Evolutionary conservation across 2,888 invertebrate species (phyloP).

Genomic region (Hedychridium roseum): DNA sequence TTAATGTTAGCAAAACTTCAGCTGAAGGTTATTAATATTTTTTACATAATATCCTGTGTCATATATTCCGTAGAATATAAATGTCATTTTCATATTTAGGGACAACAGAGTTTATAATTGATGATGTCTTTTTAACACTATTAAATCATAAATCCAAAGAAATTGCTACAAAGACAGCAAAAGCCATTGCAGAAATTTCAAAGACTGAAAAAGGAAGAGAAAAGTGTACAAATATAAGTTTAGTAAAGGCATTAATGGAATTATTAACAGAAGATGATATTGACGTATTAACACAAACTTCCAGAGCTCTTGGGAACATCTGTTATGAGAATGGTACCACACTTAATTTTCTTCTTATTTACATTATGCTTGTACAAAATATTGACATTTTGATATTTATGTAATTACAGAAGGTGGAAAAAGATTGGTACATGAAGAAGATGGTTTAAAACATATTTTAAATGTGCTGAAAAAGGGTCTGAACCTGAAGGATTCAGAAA

Average conservation of each 20-base stretch:
- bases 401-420: constrained; percentile 50
- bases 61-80: background rate
- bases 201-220: constrained; percentile 80
- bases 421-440: constrained; percentile 54
- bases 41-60: background rate
- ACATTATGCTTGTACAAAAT: background rate
- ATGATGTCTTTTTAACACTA: constrained; percentile 48
- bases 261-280: constrained; percentile 65
- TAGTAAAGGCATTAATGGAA: constrained; percentile 69
- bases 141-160: constrained; percentile 43
- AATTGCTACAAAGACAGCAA: constrained; percentile 66
- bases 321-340: constrained; percentile 84
- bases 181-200: constrained; percentile 82
- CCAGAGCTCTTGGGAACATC: constrained; percentile 86
- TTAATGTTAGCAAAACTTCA: constrained; percentile 38
- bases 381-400: constrained; percentile 1
- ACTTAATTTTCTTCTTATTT: constrained; percentile 13
- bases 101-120: constrained; percentile 36
- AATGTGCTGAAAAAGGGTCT: constrained; percentile 45
- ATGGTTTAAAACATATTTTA: constrained; percentile 65
- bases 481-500: constrained; percentile 37
- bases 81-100: constrained; percentile 26
- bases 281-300: constrained; percentile 75
- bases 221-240: constrained; percentile 71
- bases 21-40: constrained; percentile 34